Percentiles rank a stretch among this genome's conserved stretches.
phyloP scores from a whole-genome alignment of 2,797 vertebrate genomes.

The Mico argentatus region DNA sequence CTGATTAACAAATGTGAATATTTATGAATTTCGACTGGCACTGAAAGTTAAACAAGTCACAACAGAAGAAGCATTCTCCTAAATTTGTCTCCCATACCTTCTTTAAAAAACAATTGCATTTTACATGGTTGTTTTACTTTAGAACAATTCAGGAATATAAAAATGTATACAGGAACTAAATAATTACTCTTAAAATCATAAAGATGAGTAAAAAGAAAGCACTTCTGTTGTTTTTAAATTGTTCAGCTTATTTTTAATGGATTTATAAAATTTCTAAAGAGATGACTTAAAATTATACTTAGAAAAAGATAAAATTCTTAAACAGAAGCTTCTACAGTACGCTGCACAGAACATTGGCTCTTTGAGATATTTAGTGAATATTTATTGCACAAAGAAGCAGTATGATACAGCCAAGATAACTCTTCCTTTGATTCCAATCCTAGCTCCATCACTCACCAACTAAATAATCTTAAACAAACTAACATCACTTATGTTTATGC shows the following conservation, averaged over 20 bases:
- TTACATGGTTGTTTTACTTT: not conserved
- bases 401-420: not conserved
- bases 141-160: not conserved
- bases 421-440: not conserved
- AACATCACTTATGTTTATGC: not conserved
- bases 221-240: not conserved
- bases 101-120: not conserved
- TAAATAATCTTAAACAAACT: conserved; percentile 1
- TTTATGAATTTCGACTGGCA: not conserved
- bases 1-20: not conserved
- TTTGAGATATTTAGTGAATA: not conserved
- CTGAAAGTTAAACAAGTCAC: conserved; percentile 27
- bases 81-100: not conserved
- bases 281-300: not conserved
- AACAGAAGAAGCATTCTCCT: not conserved
- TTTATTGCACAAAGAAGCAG: not conserved
- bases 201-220: conserved; percentile 14
- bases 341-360: not conserved
- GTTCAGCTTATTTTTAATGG: not conserved
- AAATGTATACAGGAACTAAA: not conserved
- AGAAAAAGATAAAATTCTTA: not conserved
- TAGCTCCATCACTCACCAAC: not conserved
- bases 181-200: not conserved
- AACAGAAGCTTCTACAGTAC: not conserved
- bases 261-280: conserved; percentile 34